phyloP scores from a whole-genome alignment of 2,888 invertebrate species.

The Sphecodes monilicornis region DNA sequence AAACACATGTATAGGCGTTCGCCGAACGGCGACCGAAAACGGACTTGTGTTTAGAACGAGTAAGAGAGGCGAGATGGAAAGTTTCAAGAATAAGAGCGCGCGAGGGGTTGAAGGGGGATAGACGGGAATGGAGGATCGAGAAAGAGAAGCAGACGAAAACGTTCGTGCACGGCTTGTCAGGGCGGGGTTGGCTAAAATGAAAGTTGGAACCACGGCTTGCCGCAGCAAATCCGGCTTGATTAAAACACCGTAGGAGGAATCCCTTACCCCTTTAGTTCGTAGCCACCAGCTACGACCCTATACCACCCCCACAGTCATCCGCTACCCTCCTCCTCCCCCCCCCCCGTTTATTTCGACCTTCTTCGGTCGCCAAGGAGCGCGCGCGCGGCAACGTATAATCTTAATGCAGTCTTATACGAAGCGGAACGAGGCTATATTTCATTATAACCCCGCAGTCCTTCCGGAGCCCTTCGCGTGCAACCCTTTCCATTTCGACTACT shows the following conservation, averaged over 20 bases:
- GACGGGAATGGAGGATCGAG: constrained; percentile 7
- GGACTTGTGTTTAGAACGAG: constrained; percentile 17
- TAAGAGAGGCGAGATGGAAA: constrained; percentile 26
- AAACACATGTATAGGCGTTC: constrained; percentile 67
- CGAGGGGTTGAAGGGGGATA: not conserved
- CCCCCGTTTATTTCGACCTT: constrained; percentile 74
- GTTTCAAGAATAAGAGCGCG: constrained; percentile 34
- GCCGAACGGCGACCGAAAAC: constrained; percentile 44
- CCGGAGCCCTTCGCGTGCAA: constrained; percentile 77
- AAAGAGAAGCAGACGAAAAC: constrained; percentile 69
- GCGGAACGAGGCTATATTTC: constrained; percentile 84
- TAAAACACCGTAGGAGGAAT: constrained; percentile 84
- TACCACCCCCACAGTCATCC: constrained; percentile 61
- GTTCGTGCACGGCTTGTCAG: constrained; percentile 73
- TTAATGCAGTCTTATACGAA: constrained; percentile 84
- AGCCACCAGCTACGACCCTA: constrained; percentile 68
- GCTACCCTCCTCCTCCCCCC: constrained; percentile 57
- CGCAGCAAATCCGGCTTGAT: constrained; percentile 85
- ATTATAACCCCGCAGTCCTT: constrained; percentile 84
- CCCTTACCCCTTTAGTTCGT: constrained; percentile 78
- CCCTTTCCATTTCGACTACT: constrained; percentile 82
- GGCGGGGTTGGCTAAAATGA: constrained; percentile 81
- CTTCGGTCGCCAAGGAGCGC: constrained; percentile 77
- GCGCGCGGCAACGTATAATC: constrained; percentile 81
- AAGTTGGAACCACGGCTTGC: constrained; percentile 84